Percentiles rank a stretch among this genome's conserved stretches.
Evolutionary conservation across 2,797 vertebrate genomes (phyloP).

Genomic region (Gephyroberyx darwinii): DNA sequence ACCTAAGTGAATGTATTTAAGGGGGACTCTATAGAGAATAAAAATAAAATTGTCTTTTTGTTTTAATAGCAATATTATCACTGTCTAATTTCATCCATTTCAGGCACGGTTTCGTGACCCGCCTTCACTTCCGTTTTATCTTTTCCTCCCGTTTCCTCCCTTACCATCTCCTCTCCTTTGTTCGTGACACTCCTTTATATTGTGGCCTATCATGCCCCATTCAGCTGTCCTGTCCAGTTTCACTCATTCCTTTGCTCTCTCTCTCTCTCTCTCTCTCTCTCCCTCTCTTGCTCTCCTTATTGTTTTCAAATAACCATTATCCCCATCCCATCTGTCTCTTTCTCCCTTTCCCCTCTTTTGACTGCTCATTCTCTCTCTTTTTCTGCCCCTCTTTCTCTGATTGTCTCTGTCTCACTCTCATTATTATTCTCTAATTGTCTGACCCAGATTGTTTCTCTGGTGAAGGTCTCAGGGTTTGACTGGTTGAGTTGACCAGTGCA

Average conservation of each 20-base stretch:
- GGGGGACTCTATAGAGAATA: too few relatives aligned
- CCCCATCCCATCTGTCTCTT: neutral
- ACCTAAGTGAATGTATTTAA: too few relatives aligned
- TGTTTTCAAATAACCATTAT: neutral
- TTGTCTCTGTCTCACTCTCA: too few relatives aligned
- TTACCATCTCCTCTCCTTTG: constrained; percentile 20
- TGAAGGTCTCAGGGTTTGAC: constrained; percentile 44
- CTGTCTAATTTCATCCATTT: constrained; percentile 5
- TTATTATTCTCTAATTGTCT: neutral
- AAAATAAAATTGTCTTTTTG: too few relatives aligned
- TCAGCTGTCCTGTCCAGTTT: constrained; percentile 5
- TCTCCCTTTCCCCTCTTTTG: neutral
- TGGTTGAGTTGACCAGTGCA: constrained; percentile 39
- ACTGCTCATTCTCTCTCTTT: neutral
- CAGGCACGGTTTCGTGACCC: constrained; percentile 29
- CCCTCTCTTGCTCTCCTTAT: neutral
- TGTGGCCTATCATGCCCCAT: constrained; percentile 20
- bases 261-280: too few relatives aligned
- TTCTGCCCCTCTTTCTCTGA: too few relatives aligned
- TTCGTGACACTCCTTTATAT: constrained; percentile 3
- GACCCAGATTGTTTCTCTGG: constrained; percentile 32
- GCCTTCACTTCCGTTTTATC: constrained; percentile 27
- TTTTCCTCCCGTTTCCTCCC: constrained; percentile 35
- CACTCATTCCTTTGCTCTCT: too few relatives aligned
- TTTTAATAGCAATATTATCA: too few relatives aligned